These are phyloP conservation scores for Nasonia vitripennis DNA, from an alignment of 1,140 invertebrate species.

Conservation along the genomic window DNA sequence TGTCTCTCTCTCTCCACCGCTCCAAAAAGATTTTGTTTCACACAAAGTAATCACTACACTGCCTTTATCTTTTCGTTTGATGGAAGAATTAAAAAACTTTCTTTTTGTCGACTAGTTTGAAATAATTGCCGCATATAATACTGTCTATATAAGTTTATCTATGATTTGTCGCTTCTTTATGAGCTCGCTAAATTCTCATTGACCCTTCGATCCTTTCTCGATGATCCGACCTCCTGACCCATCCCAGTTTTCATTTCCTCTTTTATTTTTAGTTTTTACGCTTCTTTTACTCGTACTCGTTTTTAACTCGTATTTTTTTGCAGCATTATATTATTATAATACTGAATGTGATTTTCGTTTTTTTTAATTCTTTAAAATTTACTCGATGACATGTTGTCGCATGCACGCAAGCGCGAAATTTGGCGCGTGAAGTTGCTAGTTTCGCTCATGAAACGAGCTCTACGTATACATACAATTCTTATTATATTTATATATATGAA, in stretches of 20 bases:
- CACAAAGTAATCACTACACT: constrained; percentile 8
- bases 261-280: constrained; percentile 46
- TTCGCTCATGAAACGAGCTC: not conserved
- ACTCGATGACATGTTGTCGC: constrained; percentile 55
- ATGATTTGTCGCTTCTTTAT: constrained; percentile 50
- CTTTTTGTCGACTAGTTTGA: constrained; percentile 12
- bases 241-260: constrained; percentile 39
- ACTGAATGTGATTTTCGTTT: constrained; percentile 47
- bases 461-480: not conserved
- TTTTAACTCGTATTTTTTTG: constrained; percentile 38
- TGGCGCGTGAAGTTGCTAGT: constrained; percentile 23
- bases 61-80: constrained; percentile 8
- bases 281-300: constrained; percentile 30
- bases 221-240: not conserved
- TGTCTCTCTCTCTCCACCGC: not conserved
- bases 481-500: constrained; percentile 50
- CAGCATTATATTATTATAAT: constrained; percentile 28
- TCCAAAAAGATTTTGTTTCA: not conserved
- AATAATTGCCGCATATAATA: constrained; percentile 13
- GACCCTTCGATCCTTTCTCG: not conserved
- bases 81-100: constrained; percentile 27
- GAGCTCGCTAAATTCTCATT: constrained; percentile 22
- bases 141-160: constrained; percentile 18
- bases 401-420: constrained; percentile 56
- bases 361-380: constrained; percentile 18